Conservation (phyloP, 2,797 vertebrate genomes). For the Taeniopygia guttata region DNA sequence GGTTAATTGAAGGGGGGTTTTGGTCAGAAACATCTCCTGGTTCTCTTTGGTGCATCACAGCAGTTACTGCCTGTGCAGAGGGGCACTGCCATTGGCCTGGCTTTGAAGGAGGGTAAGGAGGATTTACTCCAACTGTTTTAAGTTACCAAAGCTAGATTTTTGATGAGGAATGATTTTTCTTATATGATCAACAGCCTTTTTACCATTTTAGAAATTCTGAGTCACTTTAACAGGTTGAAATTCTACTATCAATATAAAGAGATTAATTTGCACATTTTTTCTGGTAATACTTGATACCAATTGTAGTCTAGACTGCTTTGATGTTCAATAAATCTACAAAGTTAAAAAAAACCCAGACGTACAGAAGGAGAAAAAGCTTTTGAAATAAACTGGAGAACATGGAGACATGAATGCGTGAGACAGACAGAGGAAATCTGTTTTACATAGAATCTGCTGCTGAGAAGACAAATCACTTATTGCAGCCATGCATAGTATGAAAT, state of each 20-base stretch:
- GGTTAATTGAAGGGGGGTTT: neutral
- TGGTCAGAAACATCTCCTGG: neutral
- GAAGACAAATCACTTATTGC: slow-evolving; percentile 32
- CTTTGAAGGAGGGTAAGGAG: neutral
- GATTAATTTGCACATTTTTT: neutral
- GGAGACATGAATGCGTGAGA: neutral
- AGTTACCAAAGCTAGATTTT: neutral
- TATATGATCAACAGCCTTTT: neutral
- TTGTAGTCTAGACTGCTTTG: neutral
- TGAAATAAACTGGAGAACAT: neutral
- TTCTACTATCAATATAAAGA: neutral
- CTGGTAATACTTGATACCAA: neutral
- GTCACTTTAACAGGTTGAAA: neutral
- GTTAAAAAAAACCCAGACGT: neutral
- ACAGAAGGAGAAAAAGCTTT: slow-evolving; percentile 3
- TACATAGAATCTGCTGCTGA: slow-evolving; percentile 16
- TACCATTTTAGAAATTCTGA: neutral
- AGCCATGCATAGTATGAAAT: slow-evolving; percentile 14
- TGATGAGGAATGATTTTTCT: neutral
- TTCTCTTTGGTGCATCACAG: neutral
- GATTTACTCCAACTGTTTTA: neutral
- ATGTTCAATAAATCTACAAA: neutral
- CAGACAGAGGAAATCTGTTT: slow-evolving; percentile 39
- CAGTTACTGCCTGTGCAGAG: neutral
- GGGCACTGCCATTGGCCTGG: neutral